phyloP scores from a whole-genome alignment of 2,113 vertebrate species.

The Myocastor coypus region DNA sequence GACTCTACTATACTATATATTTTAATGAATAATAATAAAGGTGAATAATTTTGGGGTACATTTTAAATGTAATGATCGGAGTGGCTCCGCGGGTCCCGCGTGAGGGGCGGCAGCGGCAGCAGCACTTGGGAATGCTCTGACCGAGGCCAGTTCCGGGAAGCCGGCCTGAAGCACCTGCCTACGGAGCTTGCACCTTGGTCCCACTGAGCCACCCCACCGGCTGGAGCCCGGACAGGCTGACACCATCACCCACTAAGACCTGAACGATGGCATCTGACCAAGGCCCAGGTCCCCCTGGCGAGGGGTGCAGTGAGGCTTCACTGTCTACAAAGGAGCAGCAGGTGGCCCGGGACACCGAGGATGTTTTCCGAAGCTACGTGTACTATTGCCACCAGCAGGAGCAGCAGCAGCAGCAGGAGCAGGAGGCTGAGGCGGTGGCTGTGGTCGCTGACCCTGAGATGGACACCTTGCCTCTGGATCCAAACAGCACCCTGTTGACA shows the following conservation, averaged over 20 bases:
- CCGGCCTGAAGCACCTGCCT: neutral
- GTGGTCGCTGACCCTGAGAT: slow-evolving; percentile 86
- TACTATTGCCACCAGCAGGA: slow-evolving; percentile 85
- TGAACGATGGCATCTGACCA: too few relatives aligned
- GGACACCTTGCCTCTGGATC: slow-evolving; percentile 75
- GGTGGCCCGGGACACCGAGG: slow-evolving; percentile 85
- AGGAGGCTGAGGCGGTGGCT: slow-evolving; percentile 78
- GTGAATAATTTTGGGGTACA: too few relatives aligned
- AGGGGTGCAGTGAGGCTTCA: too few relatives aligned
- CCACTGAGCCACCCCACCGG: neutral
- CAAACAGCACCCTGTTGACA: slow-evolving; percentile 84
- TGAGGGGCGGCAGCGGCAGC: neutral
- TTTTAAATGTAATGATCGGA: neutral
- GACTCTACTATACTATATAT: too few relatives aligned
- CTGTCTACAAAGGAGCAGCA: slow-evolving; percentile 76
- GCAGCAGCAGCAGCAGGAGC: slow-evolving; percentile 60
- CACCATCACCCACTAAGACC: too few relatives aligned
- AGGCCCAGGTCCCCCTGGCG: too few relatives aligned
- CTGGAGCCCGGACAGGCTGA: neutral
- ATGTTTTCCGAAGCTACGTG: slow-evolving; percentile 89
- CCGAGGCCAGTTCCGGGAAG: neutral
- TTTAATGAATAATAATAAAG: too few relatives aligned
- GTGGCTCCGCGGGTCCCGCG: neutral
- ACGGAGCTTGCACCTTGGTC: neutral
- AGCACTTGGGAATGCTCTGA: neutral